Conservation (phyloP, 1,140 invertebrate species). For the Neodiprion lecontei region DNA sequence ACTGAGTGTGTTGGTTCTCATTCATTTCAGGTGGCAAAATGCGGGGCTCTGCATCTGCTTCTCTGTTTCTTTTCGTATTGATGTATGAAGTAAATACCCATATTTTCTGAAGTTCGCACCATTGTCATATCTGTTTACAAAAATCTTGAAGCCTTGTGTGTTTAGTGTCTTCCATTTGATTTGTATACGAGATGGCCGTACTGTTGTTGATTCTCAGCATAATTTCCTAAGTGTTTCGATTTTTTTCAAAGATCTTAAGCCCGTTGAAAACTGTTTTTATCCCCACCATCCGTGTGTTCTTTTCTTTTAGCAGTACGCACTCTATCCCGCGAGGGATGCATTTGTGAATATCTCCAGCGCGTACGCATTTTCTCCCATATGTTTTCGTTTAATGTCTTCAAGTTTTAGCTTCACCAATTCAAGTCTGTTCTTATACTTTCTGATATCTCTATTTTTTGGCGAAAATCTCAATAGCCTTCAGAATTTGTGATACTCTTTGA, state of each 20-base stretch:
- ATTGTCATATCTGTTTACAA: slow-evolving; percentile 28
- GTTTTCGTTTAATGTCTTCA: background rate
- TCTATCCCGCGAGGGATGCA: slow-evolving; percentile 33
- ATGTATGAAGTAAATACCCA: slow-evolving; percentile 26
- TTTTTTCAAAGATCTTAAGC: slow-evolving; percentile 11
- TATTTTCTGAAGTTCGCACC: slow-evolving; percentile 24
- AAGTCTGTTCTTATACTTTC: too few species aligned
- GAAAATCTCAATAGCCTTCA: too few species aligned
- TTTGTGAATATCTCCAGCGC: slow-evolving; percentile 34
- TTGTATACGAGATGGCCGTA: slow-evolving; percentile 20
- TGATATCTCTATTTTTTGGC: too few species aligned
- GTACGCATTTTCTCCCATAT: slow-evolving; percentile 15
- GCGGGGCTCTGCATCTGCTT: slow-evolving; percentile 9
- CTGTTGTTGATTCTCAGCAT: slow-evolving; percentile 30
- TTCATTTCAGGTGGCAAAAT: slow-evolving; percentile 12
- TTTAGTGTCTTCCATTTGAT: slow-evolving; percentile 26
- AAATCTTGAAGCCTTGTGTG: slow-evolving; percentile 21
- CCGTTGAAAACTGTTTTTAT: slow-evolving; percentile 22
- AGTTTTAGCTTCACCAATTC: background rate
- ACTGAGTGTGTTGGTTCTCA: slow-evolving; percentile 31
- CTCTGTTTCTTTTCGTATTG: background rate
- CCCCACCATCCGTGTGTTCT: slow-evolving; percentile 31
- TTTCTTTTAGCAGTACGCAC: slow-evolving; percentile 21
- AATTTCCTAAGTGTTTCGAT: slow-evolving; percentile 21
- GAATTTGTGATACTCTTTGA: too few species aligned